Percentiles rank a stretch among this genome's conserved stretches.
phyloP scores from a whole-genome alignment of 2,888 invertebrate species.

The Pherbina coryleti region DNA sequence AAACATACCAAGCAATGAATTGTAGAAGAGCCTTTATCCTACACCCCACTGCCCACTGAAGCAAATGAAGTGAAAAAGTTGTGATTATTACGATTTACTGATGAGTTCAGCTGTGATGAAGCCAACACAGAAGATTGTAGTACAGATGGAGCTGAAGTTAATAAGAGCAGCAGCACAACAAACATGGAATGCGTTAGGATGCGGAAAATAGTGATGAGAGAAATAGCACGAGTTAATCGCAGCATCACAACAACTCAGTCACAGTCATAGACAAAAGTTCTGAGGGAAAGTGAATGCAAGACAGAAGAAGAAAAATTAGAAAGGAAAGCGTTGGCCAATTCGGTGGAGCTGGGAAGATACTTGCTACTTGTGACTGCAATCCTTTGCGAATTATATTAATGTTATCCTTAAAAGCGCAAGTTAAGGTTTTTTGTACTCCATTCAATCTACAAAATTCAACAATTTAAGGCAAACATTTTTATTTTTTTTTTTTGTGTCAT shows the following conservation, averaged over 20 bases:
- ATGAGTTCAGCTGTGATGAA: not conserved
- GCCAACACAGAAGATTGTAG: not conserved
- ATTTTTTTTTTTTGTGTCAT: not conserved
- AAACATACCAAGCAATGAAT: not conserved
- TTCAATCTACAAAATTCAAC: not conserved
- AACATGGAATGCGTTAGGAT: not conserved
- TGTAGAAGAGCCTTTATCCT: not conserved
- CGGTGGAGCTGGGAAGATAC: not conserved
- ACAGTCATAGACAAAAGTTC: not conserved
- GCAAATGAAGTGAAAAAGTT: conserved; percentile 24
- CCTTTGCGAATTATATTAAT: conserved; percentile 17
- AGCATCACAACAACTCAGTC: not conserved
- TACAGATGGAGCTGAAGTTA: not conserved
- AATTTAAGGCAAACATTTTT: not conserved
- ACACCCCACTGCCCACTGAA: not conserved
- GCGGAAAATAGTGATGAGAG: too few species aligned
- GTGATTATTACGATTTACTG: conserved; percentile 18
- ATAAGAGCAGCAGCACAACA: not conserved
- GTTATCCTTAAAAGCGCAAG: conserved; percentile 7
- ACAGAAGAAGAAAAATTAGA: not conserved
- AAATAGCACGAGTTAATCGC: too few species aligned
- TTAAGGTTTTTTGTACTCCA: not conserved
- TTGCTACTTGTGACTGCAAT: not conserved
- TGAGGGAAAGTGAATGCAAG: not conserved
- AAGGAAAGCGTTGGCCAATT: too few species aligned